Percentiles rank a stretch among this genome's conserved stretches.
Conservation (phyloP, 2,888 invertebrate species). For the Pediacus dermestoides region DNA sequence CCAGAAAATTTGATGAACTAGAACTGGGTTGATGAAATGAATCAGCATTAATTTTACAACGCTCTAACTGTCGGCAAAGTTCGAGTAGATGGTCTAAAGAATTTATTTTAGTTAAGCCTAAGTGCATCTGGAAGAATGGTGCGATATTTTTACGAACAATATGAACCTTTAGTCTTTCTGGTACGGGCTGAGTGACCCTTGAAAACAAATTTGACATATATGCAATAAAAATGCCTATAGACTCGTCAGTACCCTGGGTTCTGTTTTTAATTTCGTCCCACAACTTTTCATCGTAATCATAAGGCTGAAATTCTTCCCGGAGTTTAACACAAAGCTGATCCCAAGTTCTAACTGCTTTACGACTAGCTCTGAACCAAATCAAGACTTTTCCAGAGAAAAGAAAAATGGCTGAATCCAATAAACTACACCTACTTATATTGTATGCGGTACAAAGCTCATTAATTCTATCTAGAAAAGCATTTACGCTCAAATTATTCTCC, state of each 20-base stretch:
- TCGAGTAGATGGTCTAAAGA: conserved; percentile 14
- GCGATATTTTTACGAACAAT: conserved; percentile 17
- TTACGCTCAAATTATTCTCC: conserved; percentile 5
- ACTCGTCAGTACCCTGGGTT: conserved; percentile 29
- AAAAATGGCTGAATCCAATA: conserved; percentile 11
- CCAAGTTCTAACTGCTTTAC: conserved; percentile 13
- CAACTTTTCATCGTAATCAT: conserved; percentile 23
- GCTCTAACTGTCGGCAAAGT: conserved; percentile 15
- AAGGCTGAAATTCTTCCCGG: conserved; percentile 13
- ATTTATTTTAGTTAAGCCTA: conserved; percentile 12
- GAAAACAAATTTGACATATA: conserved; percentile 18
- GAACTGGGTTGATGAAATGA: conserved; percentile 11
- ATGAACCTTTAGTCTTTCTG: conserved; percentile 9
- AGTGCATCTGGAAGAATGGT: conserved; percentile 15
- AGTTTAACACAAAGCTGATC: conserved; percentile 11
- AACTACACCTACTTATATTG: conserved; percentile 3
- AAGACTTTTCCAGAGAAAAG: conserved; percentile 12
- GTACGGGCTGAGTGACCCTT: conserved; percentile 1
- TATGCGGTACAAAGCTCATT: conserved; percentile 7
- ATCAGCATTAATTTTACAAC: conserved; percentile 10
- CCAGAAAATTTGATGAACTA: conserved; percentile 7
- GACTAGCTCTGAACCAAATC: conserved; percentile 10
- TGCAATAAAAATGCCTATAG: conserved; percentile 22
- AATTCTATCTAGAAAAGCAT: conserved; percentile 10
- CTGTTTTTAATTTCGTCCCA: conserved; percentile 27